These are phyloP conservation scores for Podargus strigoides DNA, from an alignment of 2,797 vertebrate species.

Conservation along the genomic window DNA sequence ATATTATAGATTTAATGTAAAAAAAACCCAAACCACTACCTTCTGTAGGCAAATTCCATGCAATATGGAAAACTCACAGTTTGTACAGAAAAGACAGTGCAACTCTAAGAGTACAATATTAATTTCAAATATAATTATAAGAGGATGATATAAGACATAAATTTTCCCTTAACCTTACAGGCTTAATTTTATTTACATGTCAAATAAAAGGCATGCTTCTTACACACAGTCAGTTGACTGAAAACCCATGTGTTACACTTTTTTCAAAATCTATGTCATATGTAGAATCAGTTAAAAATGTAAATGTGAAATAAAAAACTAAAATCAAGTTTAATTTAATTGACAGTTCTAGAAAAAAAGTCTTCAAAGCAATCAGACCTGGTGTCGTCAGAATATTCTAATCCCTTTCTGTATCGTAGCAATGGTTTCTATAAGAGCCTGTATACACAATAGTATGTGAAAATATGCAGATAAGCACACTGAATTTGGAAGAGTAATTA, in stretches of 20 bases:
- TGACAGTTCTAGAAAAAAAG: background rate
- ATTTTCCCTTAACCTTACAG: background rate
- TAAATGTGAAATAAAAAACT: background rate
- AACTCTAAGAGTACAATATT: background rate
- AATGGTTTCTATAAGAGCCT: background rate
- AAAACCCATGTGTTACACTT: background rate
- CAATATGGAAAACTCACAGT: background rate
- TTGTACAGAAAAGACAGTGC: background rate
- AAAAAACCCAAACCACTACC: background rate
- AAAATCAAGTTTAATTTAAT: background rate
- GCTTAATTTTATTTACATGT: background rate
- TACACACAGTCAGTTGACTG: background rate
- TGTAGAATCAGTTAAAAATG: background rate
- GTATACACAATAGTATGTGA: background rate
- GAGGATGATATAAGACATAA: background rate
- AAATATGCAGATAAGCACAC: background rate
- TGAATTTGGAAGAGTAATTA: background rate
- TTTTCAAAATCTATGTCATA: background rate
- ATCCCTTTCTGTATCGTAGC: background rate
- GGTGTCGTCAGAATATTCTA: background rate
- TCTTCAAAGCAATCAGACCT: background rate
- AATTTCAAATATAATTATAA: background rate
- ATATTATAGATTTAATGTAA: background rate
- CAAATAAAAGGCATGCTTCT: background rate
- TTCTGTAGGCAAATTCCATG: background rate